Base-by-base conservation (phyloP, 1,140 invertebrate species). In the Heliconius nattereri region DNA sequence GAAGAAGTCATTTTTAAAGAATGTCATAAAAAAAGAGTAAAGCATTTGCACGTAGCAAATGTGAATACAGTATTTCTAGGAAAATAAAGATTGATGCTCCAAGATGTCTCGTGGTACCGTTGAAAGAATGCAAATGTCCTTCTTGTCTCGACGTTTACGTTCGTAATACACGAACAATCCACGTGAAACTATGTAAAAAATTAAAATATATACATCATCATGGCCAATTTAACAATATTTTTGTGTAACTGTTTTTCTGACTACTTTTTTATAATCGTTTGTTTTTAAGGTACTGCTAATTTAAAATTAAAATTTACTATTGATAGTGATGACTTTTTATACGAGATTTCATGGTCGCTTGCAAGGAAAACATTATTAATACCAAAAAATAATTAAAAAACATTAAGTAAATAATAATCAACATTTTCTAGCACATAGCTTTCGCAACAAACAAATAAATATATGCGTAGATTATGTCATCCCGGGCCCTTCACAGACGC, bases 121-220 rank as follows among this genome's bases (percentile, higher is more conserved):
- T 80, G 78, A 35, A 70, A 19, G 78, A 54, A 80, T 80, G 78
- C 74, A 80, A 80, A 80, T 76, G 66, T 75, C 11, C 26, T 45
- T 54, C 45, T 35, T 75, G 45, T 72, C 40, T 72, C 49, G 29
- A 72, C 60, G 13, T 66, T 16, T 72, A 72, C 71, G 35, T 40
- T 72, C 37, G 71, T 40, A 72, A n/a, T 72, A 72, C 71, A 72
- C 20, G 71, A 40, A 72, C 29, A 66, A 66, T 66, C 29, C 26
- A 73, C 11, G 45, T 73, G 72, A 52, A 26, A 73, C 29, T 66
- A 66, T 66, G 23, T 29, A 66, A 66, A 66, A 66, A 66, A 7
- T 23, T 8, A 66, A 66, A 66, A 66, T 13, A 23, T n/a, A 57
- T 66, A 66, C 57, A 29, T 66, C 2, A 11, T 29, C n/a, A 60